Base-by-base conservation (phyloP, 2,113 vertebrate genomes). In the Alces alces region DNA sequence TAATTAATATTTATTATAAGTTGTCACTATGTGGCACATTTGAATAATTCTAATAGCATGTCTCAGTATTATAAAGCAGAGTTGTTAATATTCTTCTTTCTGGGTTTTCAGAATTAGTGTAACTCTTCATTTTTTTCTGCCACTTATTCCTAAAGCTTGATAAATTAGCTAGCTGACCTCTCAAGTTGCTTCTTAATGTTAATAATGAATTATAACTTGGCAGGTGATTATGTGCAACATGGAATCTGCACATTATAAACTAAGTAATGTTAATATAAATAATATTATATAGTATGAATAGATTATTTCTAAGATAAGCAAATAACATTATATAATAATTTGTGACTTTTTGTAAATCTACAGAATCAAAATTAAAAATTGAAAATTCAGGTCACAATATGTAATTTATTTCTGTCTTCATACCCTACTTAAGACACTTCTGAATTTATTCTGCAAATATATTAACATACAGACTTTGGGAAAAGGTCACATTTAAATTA, bases 401-500 rank as follows among this genome's bases (percentile, higher is more conserved):
- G 1, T 4, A 84, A 89, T 73, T 87, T 97, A 23, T 92, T 97
- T 95, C 47, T 97, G 43, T 96, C 90, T 94, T 97, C 0, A 1
- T 84, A 86, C 93, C 8, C 76, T 97, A 98, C 98, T 98, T 97
- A 98, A 50, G 78, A 78, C 61, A 97, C 28, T 97, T 98, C 98
- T 97, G 19, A 98, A 98, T 98, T 98, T 98, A 95, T 90, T 95
- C 91, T 97, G 85, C 64, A 98, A 98, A 97, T 2, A 6, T 83
- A 98, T 98, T 98, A 98, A 78, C 80, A 97, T 98, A 97, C 95
- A 94, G 89, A 97, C 93, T 98, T 97, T 52, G 79, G 94, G 85
- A 89, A 97, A 94, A 98, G 97, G 97, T 98, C 97, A 98, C 97
- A 98, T 98, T 97, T 97, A 98, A 99, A 98, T 98, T 98, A 95